phyloP scores from a whole-genome alignment of 2,888 invertebrate species.

The Sphecodes monilicornis region DNA sequence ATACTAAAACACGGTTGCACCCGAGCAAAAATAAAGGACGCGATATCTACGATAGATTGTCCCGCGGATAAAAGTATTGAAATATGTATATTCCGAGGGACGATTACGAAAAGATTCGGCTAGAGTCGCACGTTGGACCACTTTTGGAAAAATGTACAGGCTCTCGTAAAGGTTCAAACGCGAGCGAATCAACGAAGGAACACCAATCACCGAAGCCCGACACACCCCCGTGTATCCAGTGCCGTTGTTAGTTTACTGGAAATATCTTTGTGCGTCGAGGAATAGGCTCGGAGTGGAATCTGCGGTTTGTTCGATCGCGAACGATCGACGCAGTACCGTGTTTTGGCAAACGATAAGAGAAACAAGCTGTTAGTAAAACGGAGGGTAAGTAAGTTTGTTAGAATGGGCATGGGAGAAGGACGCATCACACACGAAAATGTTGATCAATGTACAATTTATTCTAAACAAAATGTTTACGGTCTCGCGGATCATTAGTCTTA shows the following conservation, averaged over 20 bases:
- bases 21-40: too few species aligned
- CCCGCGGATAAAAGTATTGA: too few species aligned
- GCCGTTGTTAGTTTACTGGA: background rate
- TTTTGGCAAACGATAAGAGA: constrained; percentile 75
- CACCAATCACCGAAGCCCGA: background rate
- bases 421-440: constrained; percentile 76
- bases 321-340: constrained; percentile 74
- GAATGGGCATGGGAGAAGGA: constrained; percentile 64
- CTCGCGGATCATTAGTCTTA: constrained; percentile 76
- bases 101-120: background rate
- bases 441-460: constrained; percentile 84
- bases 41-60: too few species aligned
- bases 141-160: background rate
- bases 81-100: too few species aligned
- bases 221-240: background rate
- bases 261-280: background rate
- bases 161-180: background rate
- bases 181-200: background rate
- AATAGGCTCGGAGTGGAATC: background rate
- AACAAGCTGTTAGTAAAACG: constrained; percentile 78
- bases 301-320: background rate
- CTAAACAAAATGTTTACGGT: constrained; percentile 83
- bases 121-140: background rate
- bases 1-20: too few species aligned
- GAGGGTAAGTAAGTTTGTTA: constrained; percentile 49